phyloP scores from a whole-genome alignment of 2,797 vertebrate species.

The Capromys pilorides region DNA sequence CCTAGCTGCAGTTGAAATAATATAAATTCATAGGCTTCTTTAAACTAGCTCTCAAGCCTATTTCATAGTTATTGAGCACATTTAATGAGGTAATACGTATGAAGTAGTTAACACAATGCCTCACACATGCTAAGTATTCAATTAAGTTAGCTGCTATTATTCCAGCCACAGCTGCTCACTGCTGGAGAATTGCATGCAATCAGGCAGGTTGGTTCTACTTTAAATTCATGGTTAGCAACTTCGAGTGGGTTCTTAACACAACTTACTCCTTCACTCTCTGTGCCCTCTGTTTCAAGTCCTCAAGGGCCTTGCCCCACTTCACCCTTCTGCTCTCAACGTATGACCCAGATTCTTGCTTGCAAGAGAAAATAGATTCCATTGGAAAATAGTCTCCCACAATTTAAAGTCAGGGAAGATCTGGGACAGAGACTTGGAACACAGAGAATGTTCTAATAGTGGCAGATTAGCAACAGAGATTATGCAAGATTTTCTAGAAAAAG shows the following conservation, averaged over 20 bases:
- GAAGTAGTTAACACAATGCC: constrained; percentile 54
- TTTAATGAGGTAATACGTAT: constrained; percentile 45
- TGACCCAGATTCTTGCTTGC: not conserved
- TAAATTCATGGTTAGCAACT: not conserved
- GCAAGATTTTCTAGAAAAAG: not conserved
- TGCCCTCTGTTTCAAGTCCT: not conserved
- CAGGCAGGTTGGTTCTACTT: not conserved
- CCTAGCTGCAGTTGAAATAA: constrained; percentile 16
- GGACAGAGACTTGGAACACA: not conserved
- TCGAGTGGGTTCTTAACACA: constrained; percentile 32
- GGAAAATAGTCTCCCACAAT: not conserved
- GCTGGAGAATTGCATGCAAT: constrained; percentile 16
- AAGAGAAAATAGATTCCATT: not conserved
- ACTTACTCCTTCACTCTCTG: not conserved
- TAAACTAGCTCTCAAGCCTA: not conserved
- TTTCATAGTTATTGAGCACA: constrained; percentile 45
- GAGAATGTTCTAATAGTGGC: not conserved
- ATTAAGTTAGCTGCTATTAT: constrained; percentile 65
- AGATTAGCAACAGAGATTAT: not conserved
- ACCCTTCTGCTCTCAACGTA: not conserved
- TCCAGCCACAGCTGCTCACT: constrained; percentile 24
- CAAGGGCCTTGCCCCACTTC: not conserved
- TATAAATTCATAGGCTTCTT: constrained; percentile 25
- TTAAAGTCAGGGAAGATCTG: not conserved
- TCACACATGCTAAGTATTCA: constrained; percentile 47